Evolutionary conservation across 2,113 vertebrate genomes (phyloP), one percentile per base, ranked within the genome.

Genomic region (Silurus glanis): DNA sequence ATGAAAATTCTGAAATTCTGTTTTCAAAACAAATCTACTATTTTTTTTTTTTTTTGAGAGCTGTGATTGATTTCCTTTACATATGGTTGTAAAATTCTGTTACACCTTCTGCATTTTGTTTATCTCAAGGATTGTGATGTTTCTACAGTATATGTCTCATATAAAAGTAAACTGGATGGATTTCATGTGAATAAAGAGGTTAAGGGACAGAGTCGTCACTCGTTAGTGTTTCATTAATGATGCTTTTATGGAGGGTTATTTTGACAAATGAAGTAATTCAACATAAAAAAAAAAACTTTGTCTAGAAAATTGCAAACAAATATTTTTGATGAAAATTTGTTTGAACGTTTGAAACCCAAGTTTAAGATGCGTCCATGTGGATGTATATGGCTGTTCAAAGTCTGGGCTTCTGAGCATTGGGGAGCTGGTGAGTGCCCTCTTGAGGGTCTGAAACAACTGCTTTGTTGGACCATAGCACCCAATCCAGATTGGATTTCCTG

Each of bases 151-250:
- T 93, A 90, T 92, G 92, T 94, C 92, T 90, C 92, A 92, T 91
- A 92, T 89, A 75, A 91, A 91, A 91, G 89, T 93, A 91, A 91
- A 62, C 91, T 91, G 91, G 91, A 91, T 94, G 92, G 92, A 94
- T 93, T 92, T 90, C 91, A 92, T 95, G 91, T 90, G 92, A 94
- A 94, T 95, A 94, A 95, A 95, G 94, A 94, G 84, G 56, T 69
- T 45, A 87, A 17, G 64, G 71, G 64, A 83, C 37, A 19, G 47
- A 5, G 37, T 6, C 19, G 17, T 58, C 28, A 23, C 45, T 69
- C 25, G 17, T 47, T 69, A 58, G 21, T 14, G 47, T 62, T 23
- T 67, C 28, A 21, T 80, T 69, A 21, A 66, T 28, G 10, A 66
- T 14, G 56, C 13, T 17, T 64, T 64, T 28, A 58, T 28, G 4